Conservation (phyloP, 1,140 invertebrate genomes). For the Diprion similis region DNA sequence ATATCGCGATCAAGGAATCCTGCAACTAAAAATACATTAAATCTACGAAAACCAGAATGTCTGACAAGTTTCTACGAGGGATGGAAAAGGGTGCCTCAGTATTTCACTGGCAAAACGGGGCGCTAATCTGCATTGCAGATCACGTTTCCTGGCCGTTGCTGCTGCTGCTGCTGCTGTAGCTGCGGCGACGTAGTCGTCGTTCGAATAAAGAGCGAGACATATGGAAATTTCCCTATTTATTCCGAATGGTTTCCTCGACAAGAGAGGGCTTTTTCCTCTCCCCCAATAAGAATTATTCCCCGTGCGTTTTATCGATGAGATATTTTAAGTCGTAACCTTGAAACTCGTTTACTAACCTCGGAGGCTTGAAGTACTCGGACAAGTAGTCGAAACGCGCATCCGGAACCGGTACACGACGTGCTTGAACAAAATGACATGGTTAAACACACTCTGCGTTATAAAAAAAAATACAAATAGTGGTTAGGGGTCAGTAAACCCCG, state of each 20-base stretch:
- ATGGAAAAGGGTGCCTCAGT: neutral
- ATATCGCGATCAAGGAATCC: too few relatives aligned
- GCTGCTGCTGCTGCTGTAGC: constrained; percentile 30
- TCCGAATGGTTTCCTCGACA: constrained; percentile 53
- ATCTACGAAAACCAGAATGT: too few relatives aligned
- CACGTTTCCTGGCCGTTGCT: constrained; percentile 42
- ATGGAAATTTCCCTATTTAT: constrained; percentile 58
- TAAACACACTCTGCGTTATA: constrained; percentile 24
- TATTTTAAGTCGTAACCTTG: too few relatives aligned
- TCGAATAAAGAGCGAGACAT: constrained; percentile 55
- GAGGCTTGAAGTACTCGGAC: constrained; percentile 93
- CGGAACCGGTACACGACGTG: constrained; percentile 97
- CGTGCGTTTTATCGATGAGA: neutral
- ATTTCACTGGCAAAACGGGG: neutral
- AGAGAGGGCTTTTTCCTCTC: constrained; percentile 38
- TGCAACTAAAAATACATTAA: too few relatives aligned
- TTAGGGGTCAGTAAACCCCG: neutral
- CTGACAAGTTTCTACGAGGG: too few relatives aligned
- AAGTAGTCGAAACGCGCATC: constrained; percentile 94
- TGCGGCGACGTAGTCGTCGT: constrained; percentile 18
- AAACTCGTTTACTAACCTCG: constrained; percentile 73
- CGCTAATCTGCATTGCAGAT: constrained; percentile 59
- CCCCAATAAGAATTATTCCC: constrained; percentile 5
- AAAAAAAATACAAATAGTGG: neutral
- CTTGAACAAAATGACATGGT: constrained; percentile 58